These are phyloP conservation scores for Dysidea cf. avara DNA, from an alignment of 37 sponge, comb jelly and placozoan species.

Conservation along the genomic window DNA sequence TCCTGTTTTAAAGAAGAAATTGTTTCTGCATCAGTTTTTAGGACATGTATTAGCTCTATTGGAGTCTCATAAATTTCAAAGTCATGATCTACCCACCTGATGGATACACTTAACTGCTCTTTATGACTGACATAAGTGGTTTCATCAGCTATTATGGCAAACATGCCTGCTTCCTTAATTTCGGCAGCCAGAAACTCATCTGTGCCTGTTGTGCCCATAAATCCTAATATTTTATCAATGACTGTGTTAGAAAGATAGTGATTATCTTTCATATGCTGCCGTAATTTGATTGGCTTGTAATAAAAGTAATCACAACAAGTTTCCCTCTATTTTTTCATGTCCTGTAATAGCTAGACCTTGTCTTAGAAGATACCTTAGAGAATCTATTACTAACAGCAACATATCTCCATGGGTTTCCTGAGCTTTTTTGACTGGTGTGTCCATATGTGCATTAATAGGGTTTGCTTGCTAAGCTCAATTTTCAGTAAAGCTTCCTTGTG, in stretches of 20 bases:
- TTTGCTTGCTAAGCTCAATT: slow-evolving; percentile 11
- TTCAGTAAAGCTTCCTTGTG: slow-evolving; percentile 31
- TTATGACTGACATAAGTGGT: too few relatives aligned
- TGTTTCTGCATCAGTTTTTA: slow-evolving; percentile 41
- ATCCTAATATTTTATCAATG: too few relatives aligned
- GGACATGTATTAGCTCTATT: slow-evolving; percentile 32
- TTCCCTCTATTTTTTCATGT: slow-evolving; percentile 23
- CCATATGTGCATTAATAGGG: neutral
- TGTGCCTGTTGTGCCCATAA: too few relatives aligned
- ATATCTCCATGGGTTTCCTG: slow-evolving; percentile 8
- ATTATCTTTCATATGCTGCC: slow-evolving; percentile 6
- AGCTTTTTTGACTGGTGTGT: neutral
- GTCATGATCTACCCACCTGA: slow-evolving; percentile 34
- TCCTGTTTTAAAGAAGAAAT: slow-evolving; percentile 28
- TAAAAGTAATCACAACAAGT: slow-evolving; percentile 16
- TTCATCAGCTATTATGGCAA: too few relatives aligned
- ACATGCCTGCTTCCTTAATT: too few relatives aligned
- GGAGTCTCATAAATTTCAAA: slow-evolving; percentile 34
- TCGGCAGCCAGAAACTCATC: too few relatives aligned
- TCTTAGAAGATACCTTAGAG: slow-evolving; percentile 20
- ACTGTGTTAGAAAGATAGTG: neutral
- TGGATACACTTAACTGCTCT: too few relatives aligned
- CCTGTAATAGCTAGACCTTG: slow-evolving; percentile 23
- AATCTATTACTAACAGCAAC: slow-evolving; percentile 4
- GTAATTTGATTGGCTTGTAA: neutral